Percentiles rank a stretch among this genome's conserved stretches.
Conservation (phyloP, 2,113 vertebrate species). For the Acrocephalus arundinaceus region DNA sequence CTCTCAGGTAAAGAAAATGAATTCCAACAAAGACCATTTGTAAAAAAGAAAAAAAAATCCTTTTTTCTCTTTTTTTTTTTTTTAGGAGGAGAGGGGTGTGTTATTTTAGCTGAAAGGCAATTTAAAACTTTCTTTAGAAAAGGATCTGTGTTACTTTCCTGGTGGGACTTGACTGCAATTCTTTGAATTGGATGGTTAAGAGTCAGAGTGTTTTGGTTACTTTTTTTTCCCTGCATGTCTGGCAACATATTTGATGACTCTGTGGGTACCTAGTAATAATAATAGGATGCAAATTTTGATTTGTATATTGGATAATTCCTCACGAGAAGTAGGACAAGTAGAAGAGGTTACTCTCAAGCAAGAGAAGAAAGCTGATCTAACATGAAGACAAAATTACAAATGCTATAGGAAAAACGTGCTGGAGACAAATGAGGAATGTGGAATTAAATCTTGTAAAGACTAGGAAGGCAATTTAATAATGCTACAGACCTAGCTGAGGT, state of each 20-base stretch:
- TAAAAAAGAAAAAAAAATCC: not conserved
- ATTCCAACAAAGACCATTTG: fast-evolving
- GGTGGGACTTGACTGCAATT: not conserved
- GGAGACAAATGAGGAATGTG: not conserved
- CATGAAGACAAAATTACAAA: not conserved
- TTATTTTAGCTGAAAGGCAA: not conserved
- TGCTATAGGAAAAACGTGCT: not conserved
- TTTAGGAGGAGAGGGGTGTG: fast-evolving
- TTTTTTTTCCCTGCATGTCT: not conserved
- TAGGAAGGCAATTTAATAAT: not conserved
- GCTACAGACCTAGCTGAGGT: not conserved
- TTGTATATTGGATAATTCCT: not conserved
- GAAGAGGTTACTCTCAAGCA: not conserved
- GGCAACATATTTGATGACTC: not conserved
- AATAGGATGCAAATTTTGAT: not conserved
- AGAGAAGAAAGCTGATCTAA: not conserved
- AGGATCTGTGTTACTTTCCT: not conserved
- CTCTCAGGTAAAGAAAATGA: not conserved
- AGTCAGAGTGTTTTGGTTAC: not conserved
- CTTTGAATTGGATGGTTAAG: not conserved
- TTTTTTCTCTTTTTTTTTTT: not conserved
- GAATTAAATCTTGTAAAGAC: not conserved
- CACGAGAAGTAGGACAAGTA: not conserved
- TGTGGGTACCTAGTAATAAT: not conserved
- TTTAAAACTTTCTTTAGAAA: not conserved